Evolutionary conservation across 1,140 invertebrate genomes (phyloP), one percentile per base, ranked within the genome.

Genomic region (Babylonia areolata): DNA sequence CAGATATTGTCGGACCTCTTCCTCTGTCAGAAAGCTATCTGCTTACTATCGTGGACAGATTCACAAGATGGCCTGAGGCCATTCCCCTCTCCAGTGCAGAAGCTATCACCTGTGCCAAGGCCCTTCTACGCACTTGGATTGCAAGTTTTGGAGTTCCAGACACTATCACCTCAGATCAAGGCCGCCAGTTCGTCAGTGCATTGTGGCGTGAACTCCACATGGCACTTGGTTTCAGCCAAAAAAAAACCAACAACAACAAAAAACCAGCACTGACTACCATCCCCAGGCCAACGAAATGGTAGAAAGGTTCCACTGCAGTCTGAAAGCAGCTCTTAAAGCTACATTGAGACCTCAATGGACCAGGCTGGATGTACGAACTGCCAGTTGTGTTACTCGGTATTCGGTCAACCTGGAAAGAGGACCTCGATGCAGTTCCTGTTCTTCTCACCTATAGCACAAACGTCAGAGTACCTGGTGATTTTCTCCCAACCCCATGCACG

Each of bases 1-100:
- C 95, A 0, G 95, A 96, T 89, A 90, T 96, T 1, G 90, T 96
- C 15, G 94, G 94, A 0, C 95, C 94, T 0, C 79, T 96, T 1
- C 94, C 94, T 37, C 84, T 84, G 9, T 90, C 90, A 39, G 92
- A 20, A 93, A 89, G 23, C 90, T 95, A 85, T 87, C 46, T 89
- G 23, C 88, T 95, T 1, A 95, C 95, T 0, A 54, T 73, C n/a
- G 78, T 81, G 12, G 77, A 90, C 92, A 9, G 58, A 35, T 87
- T 87, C 46, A 85, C 86, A 31, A 33, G 93, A 95, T 2, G 94
- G 95, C 85, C 83, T 93, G 9, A 87, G 54, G 87, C 95, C 92
- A 85, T 93, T 95, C 0, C 81, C 94, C 28, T 95, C 91, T 91
- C 93, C 93, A 91, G 95, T 51, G 94, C 92, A 84, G 77, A 91